Evolutionary conservation across 2,888 invertebrate species (phyloP).

Genomic region (Chalcis sispes): DNA sequence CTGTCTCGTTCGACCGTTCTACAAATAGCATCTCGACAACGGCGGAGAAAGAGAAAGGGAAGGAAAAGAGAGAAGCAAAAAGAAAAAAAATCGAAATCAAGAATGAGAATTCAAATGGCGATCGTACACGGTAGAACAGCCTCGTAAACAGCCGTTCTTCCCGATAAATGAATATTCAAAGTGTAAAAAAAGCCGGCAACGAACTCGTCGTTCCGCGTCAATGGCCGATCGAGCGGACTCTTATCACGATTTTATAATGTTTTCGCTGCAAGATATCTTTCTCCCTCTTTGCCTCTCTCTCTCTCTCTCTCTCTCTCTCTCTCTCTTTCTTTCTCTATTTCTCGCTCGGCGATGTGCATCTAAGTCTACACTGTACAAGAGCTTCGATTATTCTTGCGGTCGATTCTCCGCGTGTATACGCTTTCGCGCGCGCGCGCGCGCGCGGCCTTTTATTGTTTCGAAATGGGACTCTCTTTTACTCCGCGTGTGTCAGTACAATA

Average conservation of each 20-base stretch:
- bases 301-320: no score
- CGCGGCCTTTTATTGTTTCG: constrained; percentile 45
- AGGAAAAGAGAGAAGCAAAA: background rate
- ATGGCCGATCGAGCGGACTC: no score
- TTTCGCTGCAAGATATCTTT: no score
- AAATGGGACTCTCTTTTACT: constrained; percentile 34
- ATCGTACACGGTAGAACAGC: constrained; percentile 11
- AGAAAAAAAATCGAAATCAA: background rate
- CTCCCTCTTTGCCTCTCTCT: background rate
- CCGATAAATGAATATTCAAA: background rate
- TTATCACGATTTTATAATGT: background rate
- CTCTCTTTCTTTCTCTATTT: background rate
- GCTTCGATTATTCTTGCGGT: constrained; percentile 30
- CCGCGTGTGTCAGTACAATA: constrained; percentile 46
- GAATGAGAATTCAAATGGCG: no score
- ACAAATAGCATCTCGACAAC: no score
- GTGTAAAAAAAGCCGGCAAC: background rate
- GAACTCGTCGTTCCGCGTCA: no score
- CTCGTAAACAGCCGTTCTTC: background rate
- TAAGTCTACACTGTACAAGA: constrained; percentile 7
- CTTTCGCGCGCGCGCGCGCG: background rate
- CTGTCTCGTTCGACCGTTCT: background rate
- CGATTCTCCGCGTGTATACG: no score
- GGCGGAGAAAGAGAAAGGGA: constrained; percentile 8
- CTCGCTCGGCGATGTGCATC: background rate